phyloP scores from a whole-genome alignment of 2,113 vertebrate species.

The Microtus pennsylvanicus region DNA sequence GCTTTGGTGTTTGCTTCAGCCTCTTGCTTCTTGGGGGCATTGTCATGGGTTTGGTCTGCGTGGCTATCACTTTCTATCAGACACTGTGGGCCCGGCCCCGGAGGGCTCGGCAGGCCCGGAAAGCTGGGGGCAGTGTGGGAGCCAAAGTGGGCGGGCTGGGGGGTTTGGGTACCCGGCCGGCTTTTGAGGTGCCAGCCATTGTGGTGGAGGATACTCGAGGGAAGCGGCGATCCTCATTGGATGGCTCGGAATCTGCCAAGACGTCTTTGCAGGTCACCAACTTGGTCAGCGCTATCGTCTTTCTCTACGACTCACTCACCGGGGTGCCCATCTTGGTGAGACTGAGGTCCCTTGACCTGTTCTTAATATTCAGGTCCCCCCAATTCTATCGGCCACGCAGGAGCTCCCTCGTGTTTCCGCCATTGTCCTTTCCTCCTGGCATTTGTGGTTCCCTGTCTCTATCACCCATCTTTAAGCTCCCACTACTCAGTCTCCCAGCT shows the following conservation, averaged over 20 bases:
- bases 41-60: constrained; percentile 90
- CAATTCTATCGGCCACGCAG: neutral
- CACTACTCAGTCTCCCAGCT: neutral
- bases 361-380: neutral
- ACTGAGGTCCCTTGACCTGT: constrained; percentile 17
- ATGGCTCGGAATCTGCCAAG: constrained; percentile 90
- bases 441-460: neutral
- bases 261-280: constrained; percentile 92
- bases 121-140: constrained; percentile 74
- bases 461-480: neutral
- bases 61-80: constrained; percentile 91
- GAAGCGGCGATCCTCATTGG: constrained; percentile 90
- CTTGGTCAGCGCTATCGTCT: constrained; percentile 91
- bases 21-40: constrained; percentile 89
- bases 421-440: neutral
- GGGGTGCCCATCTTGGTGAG: constrained; percentile 92
- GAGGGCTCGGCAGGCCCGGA: constrained; percentile 83
- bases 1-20: constrained; percentile 90
- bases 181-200: constrained; percentile 90
- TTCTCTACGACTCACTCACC: constrained; percentile 91
- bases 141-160: constrained; percentile 57
- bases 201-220: constrained; percentile 90
- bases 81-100: constrained; percentile 88
- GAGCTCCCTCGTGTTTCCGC: neutral
- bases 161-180: constrained; percentile 78